These are phyloP conservation scores for Pseudanteris insignis DNA, from an alignment of 2,888 invertebrate species.

Conservation along the genomic window DNA sequence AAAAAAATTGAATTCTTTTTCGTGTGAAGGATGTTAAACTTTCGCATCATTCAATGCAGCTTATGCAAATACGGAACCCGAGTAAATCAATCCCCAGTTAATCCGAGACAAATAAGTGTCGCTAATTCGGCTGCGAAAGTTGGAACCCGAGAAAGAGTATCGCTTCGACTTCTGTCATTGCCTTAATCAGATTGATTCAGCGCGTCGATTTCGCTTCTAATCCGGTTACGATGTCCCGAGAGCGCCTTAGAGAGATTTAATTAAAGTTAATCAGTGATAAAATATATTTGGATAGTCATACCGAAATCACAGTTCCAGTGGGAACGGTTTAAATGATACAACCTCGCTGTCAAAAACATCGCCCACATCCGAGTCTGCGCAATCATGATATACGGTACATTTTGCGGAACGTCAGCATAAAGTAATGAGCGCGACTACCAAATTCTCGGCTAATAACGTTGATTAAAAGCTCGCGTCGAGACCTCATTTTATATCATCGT, in stretches of 20 bases:
- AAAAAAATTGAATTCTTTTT: too few species aligned
- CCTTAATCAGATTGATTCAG: conserved; percentile 17
- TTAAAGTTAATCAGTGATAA: conserved; percentile 21
- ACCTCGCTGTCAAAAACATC: conserved; percentile 5
- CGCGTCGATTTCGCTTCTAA: conserved; percentile 7
- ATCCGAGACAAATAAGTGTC: conserved; percentile 66
- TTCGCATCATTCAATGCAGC: conserved; percentile 65
- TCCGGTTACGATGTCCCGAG: conserved; percentile 1
- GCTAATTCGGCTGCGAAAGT: conserved; percentile 41
- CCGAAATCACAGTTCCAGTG: conserved; percentile 1
- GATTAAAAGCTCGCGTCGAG: conserved; percentile 60
- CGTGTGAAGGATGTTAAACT: conserved; percentile 18
- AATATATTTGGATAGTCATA: conserved; percentile 23
- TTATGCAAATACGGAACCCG: conserved; percentile 64
- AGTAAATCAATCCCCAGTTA: conserved; percentile 65
- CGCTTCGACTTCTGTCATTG: conserved; percentile 6
- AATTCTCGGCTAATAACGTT: conserved; percentile 60
- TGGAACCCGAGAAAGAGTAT: conserved; percentile 1
- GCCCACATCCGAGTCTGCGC: conserved; percentile 3
- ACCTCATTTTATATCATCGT: conserved; percentile 63
- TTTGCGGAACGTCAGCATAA: conserved; percentile 20
- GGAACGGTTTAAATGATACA: conserved; percentile 10
- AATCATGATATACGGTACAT: conserved; percentile 13
- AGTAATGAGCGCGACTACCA: conserved; percentile 29
- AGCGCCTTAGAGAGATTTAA: conserved; percentile 9